phyloP scores from a whole-genome alignment of 1,140 invertebrate species.

The Drosophila melanica region DNA sequence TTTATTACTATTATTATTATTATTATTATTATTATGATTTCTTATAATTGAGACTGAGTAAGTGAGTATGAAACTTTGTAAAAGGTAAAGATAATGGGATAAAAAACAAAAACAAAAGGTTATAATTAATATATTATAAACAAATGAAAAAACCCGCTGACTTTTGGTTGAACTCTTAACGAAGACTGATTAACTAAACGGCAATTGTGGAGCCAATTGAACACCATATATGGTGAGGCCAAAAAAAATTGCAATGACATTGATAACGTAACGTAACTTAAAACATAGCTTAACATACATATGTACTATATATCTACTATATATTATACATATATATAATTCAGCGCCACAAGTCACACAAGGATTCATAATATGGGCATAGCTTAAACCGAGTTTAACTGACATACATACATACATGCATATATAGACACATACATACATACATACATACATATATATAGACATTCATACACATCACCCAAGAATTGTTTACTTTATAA shows the following conservation, averaged over 20 bases:
- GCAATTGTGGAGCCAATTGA: slow-evolving; percentile 76
- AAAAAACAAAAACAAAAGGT: slow-evolving; percentile 41
- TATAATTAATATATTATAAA: slow-evolving; percentile 24
- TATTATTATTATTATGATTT: slow-evolving; percentile 53
- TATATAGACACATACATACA: slow-evolving; percentile 38
- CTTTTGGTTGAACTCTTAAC: slow-evolving; percentile 82
- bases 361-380: slow-evolving; percentile 62
- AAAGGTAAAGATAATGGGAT: slow-evolving; percentile 47
- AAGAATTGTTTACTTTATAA: slow-evolving; percentile 37
- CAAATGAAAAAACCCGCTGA: slow-evolving; percentile 71
- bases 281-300: slow-evolving; percentile 65
- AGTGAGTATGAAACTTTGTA: slow-evolving; percentile 76
- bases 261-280: slow-evolving; percentile 57
- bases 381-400: slow-evolving; percentile 79
- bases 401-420: slow-evolving; percentile 41
- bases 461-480: slow-evolving; percentile 14
- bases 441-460: slow-evolving; percentile 42
- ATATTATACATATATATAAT: slow-evolving; percentile 26
- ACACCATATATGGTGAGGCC: slow-evolving; percentile 75
- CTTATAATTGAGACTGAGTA: slow-evolving; percentile 80
- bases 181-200: slow-evolving; percentile 81
- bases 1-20: slow-evolving; percentile 39
- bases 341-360: slow-evolving; percentile 38
- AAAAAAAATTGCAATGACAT: slow-evolving; percentile 80
- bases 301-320: slow-evolving; percentile 26